Percentiles rank a stretch among this genome's conserved stretches.
Evolutionary conservation across 1,140 invertebrate genomes (phyloP).

Genomic region (Pemphigus obesinymphae): DNA sequence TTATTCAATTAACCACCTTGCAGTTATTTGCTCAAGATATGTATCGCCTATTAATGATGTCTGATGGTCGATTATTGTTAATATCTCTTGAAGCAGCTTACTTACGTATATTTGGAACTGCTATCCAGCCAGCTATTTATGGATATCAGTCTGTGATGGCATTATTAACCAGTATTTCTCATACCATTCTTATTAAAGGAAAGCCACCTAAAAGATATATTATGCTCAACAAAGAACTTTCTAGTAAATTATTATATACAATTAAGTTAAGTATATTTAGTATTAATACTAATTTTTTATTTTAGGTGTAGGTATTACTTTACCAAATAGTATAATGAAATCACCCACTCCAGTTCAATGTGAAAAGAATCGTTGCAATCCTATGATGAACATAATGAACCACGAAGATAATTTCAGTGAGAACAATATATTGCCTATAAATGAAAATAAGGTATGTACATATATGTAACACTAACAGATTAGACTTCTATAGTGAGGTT

Average conservation of each 20-base stretch:
- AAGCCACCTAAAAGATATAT: constrained; percentile 51
- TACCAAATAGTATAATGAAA: constrained; percentile 25
- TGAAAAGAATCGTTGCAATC: constrained; percentile 10
- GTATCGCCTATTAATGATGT: constrained; percentile 56
- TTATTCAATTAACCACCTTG: constrained; percentile 56
- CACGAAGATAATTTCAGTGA: background rate
- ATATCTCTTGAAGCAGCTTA: constrained; percentile 57
- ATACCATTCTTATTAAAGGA: constrained; percentile 55
- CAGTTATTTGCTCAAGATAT: constrained; percentile 59
- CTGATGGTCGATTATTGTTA: constrained; percentile 55
- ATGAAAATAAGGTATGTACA: constrained; percentile 10
- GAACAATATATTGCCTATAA: background rate
- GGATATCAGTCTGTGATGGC: constrained; percentile 55
- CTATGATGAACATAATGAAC: background rate
- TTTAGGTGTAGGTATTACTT: constrained; percentile 23
- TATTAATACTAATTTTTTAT: background rate
- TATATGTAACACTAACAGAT: no score
- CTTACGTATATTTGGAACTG: constrained; percentile 54
- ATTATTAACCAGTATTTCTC: constrained; percentile 58
- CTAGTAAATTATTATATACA: constrained; percentile 46
- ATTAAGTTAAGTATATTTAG: background rate
- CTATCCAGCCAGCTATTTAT: constrained; percentile 56
- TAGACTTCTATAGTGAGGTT: no score
- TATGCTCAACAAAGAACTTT: constrained; percentile 53
- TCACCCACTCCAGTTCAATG: background rate